Conservation (phyloP, 2,888 invertebrate species). For the Phengaris arion region DNA sequence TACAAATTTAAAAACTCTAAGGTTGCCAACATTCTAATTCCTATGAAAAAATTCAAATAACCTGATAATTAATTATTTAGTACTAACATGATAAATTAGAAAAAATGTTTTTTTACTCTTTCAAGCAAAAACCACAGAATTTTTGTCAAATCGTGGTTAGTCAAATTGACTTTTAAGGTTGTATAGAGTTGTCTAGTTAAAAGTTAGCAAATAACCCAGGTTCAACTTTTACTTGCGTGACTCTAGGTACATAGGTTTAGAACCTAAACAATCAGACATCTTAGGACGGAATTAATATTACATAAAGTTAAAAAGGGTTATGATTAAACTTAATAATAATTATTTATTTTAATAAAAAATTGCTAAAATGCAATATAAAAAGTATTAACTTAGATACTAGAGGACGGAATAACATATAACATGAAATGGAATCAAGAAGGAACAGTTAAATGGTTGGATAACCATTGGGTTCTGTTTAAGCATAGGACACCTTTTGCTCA, state of each 20-base stretch:
- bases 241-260: not conserved
- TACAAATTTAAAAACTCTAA: no score
- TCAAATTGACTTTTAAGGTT: no score
- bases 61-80: no score
- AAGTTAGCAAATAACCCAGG: no score
- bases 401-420: conserved; percentile 31
- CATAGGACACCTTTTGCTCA: conserved; percentile 82
- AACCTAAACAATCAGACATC: conserved; percentile 14
- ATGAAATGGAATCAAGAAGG: not conserved
- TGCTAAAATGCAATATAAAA: not conserved
- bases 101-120: no score
- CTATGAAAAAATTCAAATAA: no score
- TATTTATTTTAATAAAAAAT: not conserved
- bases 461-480: conserved; percentile 48
- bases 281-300: conserved; percentile 15
- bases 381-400: not conserved
- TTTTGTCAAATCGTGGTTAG: no score
- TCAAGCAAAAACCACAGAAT: no score
- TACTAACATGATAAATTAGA: no score
- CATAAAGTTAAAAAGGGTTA: not conserved
- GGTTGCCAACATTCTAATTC: no score
- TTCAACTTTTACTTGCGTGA: no score
- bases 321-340: not conserved
- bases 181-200: no score
- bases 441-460: not conserved